Percentiles rank a stretch among this genome's conserved stretches.
phyloP scores from a whole-genome alignment of 1,140 invertebrate genomes.

The Sipha flava region DNA sequence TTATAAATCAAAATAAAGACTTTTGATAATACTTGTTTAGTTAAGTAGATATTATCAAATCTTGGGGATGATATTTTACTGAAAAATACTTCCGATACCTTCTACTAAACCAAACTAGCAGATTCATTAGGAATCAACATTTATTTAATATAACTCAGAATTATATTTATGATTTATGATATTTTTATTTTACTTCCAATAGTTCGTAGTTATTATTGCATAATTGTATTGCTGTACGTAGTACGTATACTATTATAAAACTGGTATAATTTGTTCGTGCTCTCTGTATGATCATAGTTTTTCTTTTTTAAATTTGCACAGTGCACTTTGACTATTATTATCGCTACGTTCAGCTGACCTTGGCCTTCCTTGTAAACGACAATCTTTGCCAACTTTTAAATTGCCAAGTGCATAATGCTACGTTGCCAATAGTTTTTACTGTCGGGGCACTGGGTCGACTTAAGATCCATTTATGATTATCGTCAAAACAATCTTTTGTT shows the following conservation, averaged over 20 bases:
- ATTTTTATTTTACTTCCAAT: too few relatives aligned
- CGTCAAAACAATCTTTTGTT: neutral
- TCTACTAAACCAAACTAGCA: too few relatives aligned
- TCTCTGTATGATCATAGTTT: neutral
- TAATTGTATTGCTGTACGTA: too few relatives aligned
- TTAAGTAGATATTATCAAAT: too few relatives aligned
- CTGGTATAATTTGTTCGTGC: neutral
- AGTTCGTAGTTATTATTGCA: too few relatives aligned
- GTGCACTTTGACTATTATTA: slow-evolving; percentile 24
- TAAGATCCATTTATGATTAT: neutral
- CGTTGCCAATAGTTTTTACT: neutral
- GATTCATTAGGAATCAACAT: too few relatives aligned
- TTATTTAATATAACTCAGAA: too few relatives aligned
- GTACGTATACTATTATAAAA: neutral
- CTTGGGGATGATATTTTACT: neutral
- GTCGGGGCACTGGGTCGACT: neutral
- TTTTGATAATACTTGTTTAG: too few relatives aligned
- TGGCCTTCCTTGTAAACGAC: slow-evolving; percentile 15
- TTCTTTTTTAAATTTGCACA: neutral
- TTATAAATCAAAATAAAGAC: neutral
- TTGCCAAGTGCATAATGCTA: slow-evolving; percentile 7
- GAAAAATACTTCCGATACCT: too few relatives aligned
- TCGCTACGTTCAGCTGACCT: neutral
- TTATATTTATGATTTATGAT: too few relatives aligned
- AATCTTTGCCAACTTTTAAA: slow-evolving; percentile 17